phyloP scores from a whole-genome alignment of 2,113 vertebrate species.

The Corydoras sp. region DNA sequence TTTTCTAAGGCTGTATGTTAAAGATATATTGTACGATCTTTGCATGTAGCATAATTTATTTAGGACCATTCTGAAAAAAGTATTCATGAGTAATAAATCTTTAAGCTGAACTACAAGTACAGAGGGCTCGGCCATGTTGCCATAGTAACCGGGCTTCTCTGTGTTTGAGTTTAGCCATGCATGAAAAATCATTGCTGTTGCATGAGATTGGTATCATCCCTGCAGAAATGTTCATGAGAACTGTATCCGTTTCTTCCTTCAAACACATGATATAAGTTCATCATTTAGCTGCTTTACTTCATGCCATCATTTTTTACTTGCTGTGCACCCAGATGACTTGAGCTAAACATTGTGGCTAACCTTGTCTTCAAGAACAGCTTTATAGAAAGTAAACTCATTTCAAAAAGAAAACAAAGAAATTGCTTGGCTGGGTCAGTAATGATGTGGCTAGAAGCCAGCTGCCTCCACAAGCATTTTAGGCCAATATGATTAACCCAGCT shows the following conservation, averaged over 20 bases:
- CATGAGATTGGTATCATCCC: slow-evolving; percentile 5
- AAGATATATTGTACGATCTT: background rate
- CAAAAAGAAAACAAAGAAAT: slow-evolving; percentile 25
- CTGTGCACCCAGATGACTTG: slow-evolving; percentile 9
- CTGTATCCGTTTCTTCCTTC: background rate
- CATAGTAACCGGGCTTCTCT: background rate
- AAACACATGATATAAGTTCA: background rate
- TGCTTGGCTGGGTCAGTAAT: slow-evolving; percentile 37
- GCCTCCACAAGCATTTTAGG: slow-evolving; percentile 27
- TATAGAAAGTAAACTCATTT: slow-evolving; percentile 30
- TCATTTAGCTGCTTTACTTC: background rate
- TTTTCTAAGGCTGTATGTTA: background rate
- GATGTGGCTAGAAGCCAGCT: slow-evolving; percentile 39
- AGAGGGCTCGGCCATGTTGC: background rate
- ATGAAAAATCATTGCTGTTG: background rate
- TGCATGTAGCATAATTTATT: background rate
- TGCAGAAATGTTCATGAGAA: background rate
- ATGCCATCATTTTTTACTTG: background rate
- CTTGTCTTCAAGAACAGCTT: slow-evolving; percentile 22
- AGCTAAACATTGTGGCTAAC: slow-evolving; percentile 9
- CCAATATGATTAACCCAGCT: slow-evolving; percentile 27
- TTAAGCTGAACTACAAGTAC: background rate
- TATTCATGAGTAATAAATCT: slow-evolving; percentile 7
- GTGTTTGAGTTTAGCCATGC: background rate
- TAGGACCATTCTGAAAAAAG: background rate